These are phyloP conservation scores for Sebastes paucispinis DNA, from an alignment of 2,797 vertebrate genomes.

Conservation along the genomic window DNA sequence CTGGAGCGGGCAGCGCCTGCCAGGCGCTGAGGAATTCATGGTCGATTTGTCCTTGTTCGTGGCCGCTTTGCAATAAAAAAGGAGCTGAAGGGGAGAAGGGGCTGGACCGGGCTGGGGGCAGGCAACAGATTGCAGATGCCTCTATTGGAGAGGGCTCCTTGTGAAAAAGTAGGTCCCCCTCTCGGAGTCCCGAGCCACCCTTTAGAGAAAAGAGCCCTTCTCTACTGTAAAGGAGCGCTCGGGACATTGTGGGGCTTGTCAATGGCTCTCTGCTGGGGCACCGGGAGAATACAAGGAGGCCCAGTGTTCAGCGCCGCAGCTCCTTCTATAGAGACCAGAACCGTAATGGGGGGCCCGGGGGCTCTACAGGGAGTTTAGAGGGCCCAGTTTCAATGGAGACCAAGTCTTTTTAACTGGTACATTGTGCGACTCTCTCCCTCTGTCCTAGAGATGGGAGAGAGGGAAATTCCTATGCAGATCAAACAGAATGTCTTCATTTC, in stretches of 20 bases:
- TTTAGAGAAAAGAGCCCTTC: slow-evolving; percentile 77
- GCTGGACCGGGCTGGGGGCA: slow-evolving; percentile 62
- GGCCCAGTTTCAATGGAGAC: slow-evolving; percentile 73
- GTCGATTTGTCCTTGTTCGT: slow-evolving; percentile 79
- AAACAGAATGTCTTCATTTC: slow-evolving; percentile 79
- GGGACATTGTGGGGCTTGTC: slow-evolving; percentile 79
- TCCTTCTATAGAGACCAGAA: slow-evolving; percentile 75
- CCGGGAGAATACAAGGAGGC: slow-evolving; percentile 77
- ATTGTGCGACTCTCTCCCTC: slow-evolving; percentile 69
- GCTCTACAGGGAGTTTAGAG: slow-evolving; percentile 76
- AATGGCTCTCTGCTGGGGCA: slow-evolving; percentile 79
- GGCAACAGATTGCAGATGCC: slow-evolving; percentile 82
- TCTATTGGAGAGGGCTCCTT: slow-evolving; percentile 76
- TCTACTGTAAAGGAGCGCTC: slow-evolving; percentile 80
- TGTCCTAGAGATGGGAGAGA: slow-evolving; percentile 60
- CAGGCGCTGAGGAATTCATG: slow-evolving; percentile 79
- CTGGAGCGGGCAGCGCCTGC: slow-evolving; percentile 61
- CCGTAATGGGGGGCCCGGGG: slow-evolving; percentile 70
- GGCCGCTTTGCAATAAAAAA: slow-evolving; percentile 72
- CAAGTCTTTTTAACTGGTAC: slow-evolving; percentile 70
- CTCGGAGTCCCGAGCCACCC: slow-evolving; percentile 67
- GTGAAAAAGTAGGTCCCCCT: slow-evolving; percentile 70
- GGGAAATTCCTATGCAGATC: slow-evolving; percentile 80
- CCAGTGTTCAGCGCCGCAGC: slow-evolving; percentile 74
- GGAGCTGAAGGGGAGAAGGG: slow-evolving; percentile 63